A percentile compares a stretch with the other conserved stretches of the same genome.
Evolutionary conservation across 2,888 invertebrate genomes (phyloP).

Genomic region (Hydriomena furcata): DNA sequence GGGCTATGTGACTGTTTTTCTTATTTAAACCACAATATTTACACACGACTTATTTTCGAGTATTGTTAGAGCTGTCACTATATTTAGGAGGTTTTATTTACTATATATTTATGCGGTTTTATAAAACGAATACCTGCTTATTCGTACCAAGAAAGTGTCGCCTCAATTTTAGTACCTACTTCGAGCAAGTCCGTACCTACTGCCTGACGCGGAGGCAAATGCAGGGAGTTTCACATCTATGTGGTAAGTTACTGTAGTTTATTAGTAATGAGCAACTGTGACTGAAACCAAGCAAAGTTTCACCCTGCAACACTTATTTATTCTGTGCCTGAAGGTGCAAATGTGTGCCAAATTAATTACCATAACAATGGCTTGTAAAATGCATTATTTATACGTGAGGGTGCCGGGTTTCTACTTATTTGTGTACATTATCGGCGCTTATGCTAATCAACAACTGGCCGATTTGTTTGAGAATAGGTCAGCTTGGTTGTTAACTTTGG

Average conservation of each 20-base stretch:
- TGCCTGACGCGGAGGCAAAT: too few relatives aligned
- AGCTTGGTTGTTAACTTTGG: neutral
- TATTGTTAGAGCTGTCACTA: too few relatives aligned
- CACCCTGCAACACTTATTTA: constrained; percentile 46
- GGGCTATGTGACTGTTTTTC: too few relatives aligned
- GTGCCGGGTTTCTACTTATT: constrained; percentile 55
- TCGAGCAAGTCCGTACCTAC: too few relatives aligned
- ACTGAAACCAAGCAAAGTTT: constrained; percentile 49
- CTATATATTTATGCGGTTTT: too few relatives aligned
- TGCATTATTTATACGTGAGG: constrained; percentile 67
- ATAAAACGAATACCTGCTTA: too few relatives aligned
- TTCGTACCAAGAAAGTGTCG: too few relatives aligned
- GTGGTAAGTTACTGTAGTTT: neutral
- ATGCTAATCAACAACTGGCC: constrained; percentile 27
- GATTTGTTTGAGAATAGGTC: constrained; percentile 12
- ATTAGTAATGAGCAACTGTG: constrained; percentile 25
- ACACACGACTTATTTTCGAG: too few relatives aligned
- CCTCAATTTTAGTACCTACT: too few relatives aligned
- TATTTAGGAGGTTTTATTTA: too few relatives aligned
- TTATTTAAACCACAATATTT: too few relatives aligned
- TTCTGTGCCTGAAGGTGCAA: constrained; percentile 27
- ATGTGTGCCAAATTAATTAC: constrained; percentile 72
- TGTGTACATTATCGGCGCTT: constrained; percentile 46
- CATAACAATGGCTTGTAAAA: constrained; percentile 70
- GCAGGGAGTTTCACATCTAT: constrained; percentile 13